phyloP scores from a whole-genome alignment of 2,113 vertebrate species.

The Pandion haliaetus region DNA sequence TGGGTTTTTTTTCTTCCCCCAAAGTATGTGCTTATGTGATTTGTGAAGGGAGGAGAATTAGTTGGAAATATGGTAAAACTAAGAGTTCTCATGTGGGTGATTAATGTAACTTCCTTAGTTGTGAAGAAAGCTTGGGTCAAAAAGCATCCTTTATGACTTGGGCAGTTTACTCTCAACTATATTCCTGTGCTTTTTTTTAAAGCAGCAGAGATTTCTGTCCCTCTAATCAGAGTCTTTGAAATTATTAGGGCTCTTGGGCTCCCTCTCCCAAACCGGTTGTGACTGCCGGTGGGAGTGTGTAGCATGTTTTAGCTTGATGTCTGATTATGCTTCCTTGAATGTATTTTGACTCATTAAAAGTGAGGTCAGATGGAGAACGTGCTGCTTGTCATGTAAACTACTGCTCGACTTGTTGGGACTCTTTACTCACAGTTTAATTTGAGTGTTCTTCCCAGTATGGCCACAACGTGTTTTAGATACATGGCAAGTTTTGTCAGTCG shows the following conservation, averaged over 20 bases:
- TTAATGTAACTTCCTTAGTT: not conserved
- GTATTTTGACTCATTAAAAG: conserved; percentile 5
- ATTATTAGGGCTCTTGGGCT: not conserved
- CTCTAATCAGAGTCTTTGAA: not conserved
- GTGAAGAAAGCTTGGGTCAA: not conserved
- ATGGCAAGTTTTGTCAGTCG: not conserved
- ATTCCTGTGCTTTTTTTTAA: not conserved
- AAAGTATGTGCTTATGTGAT: not conserved
- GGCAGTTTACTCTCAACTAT: not conserved
- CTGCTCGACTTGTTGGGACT: not conserved
- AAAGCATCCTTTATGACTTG: not conserved
- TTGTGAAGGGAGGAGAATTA: not conserved
- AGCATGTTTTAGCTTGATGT: not conserved
- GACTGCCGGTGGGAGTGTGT: not conserved
- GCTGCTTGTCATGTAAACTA: conserved; percentile 28
- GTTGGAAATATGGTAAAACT: not conserved
- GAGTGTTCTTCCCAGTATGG: not conserved
- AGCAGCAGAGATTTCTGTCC: fast-evolving
- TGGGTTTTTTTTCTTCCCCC: not conserved
- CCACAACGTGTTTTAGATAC: fast-evolving
- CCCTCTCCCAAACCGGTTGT: not conserved
- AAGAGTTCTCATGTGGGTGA: not conserved
- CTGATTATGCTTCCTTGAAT: not conserved
- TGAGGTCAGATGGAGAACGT: conserved; percentile 62
- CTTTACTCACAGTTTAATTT: not conserved